These are phyloP conservation scores for Pygmarrhopalites habei DNA, from an alignment of 1,140 invertebrate species.

Conservation along the genomic window DNA sequence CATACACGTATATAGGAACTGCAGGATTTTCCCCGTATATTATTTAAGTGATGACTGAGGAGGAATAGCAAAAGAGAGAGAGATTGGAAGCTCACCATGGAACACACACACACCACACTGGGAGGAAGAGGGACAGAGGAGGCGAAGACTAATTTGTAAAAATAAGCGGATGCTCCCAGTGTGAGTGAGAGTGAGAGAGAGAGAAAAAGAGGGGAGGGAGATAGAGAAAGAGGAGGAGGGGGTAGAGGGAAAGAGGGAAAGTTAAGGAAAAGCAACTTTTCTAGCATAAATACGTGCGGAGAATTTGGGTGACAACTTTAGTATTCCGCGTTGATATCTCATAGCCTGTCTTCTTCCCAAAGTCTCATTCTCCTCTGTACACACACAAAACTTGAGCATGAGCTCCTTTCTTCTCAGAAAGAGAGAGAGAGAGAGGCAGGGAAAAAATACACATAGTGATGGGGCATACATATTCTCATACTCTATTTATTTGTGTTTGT, in stretches of 20 bases:
- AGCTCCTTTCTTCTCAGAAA: no score
- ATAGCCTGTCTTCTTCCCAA: background rate
- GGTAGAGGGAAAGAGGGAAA: background rate
- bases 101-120: no score
- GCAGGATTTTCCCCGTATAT: no score
- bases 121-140: conserved; percentile 8
- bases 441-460: no score
- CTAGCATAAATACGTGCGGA: conserved; percentile 38
- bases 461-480: no score
- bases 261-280: conserved; percentile 28
- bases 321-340: conserved; percentile 37
- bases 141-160: conserved; percentile 38
- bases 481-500: no score
- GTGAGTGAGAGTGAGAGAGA: conserved; percentile 19
- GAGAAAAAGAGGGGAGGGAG: background rate
- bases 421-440: no score
- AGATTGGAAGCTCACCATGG: background rate
- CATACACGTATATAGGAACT: no score
- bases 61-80: background rate
- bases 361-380: background rate
- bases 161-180: conserved; percentile 37
- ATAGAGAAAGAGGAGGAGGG: background rate
- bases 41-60: no score
- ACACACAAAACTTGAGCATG: no score
- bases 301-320: conserved; percentile 41